phyloP scores from a whole-genome alignment of 2,888 invertebrate genomes.

The Plagodis pulveraria region DNA sequence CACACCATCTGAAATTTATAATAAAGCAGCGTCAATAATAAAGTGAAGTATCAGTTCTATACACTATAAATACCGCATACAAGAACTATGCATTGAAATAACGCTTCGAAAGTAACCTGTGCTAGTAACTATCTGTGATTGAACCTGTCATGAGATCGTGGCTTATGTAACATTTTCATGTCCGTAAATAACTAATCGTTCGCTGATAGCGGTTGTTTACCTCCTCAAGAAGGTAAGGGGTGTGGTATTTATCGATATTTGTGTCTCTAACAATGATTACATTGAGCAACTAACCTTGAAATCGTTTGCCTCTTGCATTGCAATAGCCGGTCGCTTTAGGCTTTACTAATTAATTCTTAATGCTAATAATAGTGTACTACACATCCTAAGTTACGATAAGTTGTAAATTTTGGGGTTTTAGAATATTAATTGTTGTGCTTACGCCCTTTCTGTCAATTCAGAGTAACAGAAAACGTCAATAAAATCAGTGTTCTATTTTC shows the following conservation, averaged over 20 bases:
- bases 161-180: slow-evolving; percentile 79
- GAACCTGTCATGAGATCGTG: slow-evolving; percentile 72
- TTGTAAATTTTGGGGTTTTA: no score
- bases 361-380: slow-evolving; percentile 2
- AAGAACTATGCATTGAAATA: slow-evolving; percentile 65
- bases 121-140: slow-evolving; percentile 48
- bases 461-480: slow-evolving; percentile 46
- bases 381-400: neutral
- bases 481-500: slow-evolving; percentile 38
- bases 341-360: slow-evolving; percentile 12
- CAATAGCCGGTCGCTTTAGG: slow-evolving; percentile 46
- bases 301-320: slow-evolving; percentile 38
- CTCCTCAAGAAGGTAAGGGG: slow-evolving; percentile 71
- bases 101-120: slow-evolving; percentile 55
- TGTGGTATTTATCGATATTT: slow-evolving; percentile 47
- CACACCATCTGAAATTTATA: slow-evolving; percentile 56
- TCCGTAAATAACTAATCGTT: slow-evolving; percentile 63
- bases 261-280: slow-evolving; percentile 31
- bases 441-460: slow-evolving; percentile 34
- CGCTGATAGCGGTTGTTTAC: slow-evolving; percentile 71
- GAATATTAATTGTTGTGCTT: no score
- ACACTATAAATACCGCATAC: slow-evolving; percentile 54
- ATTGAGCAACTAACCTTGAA: slow-evolving; percentile 64
- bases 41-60: slow-evolving; percentile 76
- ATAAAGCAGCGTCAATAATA: slow-evolving; percentile 65